Percentiles rank a stretch among this genome's conserved stretches.
Evolutionary conservation across 2,797 vertebrate species (phyloP).

Genomic region (Darevskia nairensis): DNA sequence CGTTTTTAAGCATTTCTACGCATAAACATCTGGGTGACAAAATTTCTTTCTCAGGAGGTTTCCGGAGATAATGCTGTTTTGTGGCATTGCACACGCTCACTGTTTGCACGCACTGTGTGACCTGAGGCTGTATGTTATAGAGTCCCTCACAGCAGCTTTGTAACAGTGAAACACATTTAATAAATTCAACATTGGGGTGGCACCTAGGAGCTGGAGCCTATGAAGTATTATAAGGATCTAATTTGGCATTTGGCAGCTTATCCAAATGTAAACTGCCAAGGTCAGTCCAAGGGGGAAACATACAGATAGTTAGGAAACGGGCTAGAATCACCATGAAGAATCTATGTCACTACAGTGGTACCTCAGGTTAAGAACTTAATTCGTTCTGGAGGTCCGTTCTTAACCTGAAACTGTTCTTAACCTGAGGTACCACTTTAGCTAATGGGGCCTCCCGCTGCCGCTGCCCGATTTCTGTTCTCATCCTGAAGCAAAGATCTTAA

Average conservation of each 20-base stretch:
- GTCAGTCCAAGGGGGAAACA: neutral
- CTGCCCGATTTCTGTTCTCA: too few relatives aligned
- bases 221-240: neutral
- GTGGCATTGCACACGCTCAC: neutral
- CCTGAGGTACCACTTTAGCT: too few relatives aligned
- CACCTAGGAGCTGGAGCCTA: neutral
- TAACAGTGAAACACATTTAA: neutral
- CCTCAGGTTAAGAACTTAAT: too few relatives aligned
- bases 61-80: neutral
- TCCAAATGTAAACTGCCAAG: neutral
- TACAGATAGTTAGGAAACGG: neutral
- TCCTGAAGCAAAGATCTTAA: too few relatives aligned
- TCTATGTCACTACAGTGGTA: neutral
- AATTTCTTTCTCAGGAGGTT: neutral
- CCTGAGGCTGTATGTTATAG: neutral
- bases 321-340: neutral
- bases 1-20: neutral
- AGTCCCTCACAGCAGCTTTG: too few relatives aligned
- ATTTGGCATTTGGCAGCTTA: neutral
- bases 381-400: too few relatives aligned
- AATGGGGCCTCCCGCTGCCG: too few relatives aligned
- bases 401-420: too few relatives aligned
- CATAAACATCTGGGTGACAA: neutral
- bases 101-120: neutral
- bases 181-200: neutral